Percentiles rank a stretch among this genome's conserved stretches.
Evolutionary conservation across 1,140 invertebrate species (phyloP).

Genomic region (Tribolium madens): DNA sequence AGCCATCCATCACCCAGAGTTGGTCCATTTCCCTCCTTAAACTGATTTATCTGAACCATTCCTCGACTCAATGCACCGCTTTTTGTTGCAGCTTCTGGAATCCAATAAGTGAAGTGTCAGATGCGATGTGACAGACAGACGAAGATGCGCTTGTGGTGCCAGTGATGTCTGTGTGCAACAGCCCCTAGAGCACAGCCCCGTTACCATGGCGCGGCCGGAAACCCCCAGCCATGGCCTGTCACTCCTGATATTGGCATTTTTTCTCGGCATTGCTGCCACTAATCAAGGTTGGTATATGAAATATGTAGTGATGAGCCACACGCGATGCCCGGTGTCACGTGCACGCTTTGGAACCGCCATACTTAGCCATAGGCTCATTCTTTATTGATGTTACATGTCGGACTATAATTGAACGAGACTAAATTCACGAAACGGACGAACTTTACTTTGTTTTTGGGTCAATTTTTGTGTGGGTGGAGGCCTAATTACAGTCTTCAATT

Average conservation of each 20-base stretch:
- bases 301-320: constrained; percentile 50
- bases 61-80: neutral
- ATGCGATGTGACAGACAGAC: constrained; percentile 59
- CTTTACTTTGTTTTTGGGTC: no score
- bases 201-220: constrained; percentile 56
- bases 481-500: neutral
- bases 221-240: constrained; percentile 57
- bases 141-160: constrained; percentile 53
- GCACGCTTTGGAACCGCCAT: neutral
- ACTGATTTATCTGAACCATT: neutral
- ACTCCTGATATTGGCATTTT: constrained; percentile 62
- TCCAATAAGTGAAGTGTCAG: constrained; percentile 48
- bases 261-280: constrained; percentile 55
- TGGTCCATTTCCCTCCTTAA: neutral
- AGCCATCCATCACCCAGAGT: neutral
- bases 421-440: neutral
- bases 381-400: constrained; percentile 12
- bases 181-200: constrained; percentile 56
- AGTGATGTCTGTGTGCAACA: constrained; percentile 55
- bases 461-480: neutral
- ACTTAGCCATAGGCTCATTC: neutral
- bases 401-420: neutral
- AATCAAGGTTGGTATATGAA: constrained; percentile 61
- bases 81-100: constrained; percentile 51
- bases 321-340: constrained; percentile 21